Conservation (phyloP, 2,888 invertebrate species). For the Doris montereyensis region DNA sequence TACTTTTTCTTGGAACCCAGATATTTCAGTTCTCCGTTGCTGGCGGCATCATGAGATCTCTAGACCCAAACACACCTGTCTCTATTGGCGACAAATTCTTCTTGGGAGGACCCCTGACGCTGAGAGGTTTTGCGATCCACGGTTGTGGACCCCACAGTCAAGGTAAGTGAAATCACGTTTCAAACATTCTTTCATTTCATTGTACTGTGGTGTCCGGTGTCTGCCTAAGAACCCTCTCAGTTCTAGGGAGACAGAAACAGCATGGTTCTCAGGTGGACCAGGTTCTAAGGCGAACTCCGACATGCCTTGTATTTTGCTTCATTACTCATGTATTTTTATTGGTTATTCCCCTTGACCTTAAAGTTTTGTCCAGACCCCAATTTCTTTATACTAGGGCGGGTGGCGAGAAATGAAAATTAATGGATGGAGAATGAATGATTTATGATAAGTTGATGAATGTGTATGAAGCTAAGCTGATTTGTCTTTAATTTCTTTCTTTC, state of each 20-base stretch:
- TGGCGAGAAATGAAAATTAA: too few relatives aligned
- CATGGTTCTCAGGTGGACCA: neutral
- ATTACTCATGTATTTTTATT: too few relatives aligned
- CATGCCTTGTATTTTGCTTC: too few relatives aligned
- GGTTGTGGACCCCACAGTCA: conserved; percentile 91
- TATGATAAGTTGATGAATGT: too few relatives aligned
- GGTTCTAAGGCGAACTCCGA: too few relatives aligned
- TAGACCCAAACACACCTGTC: conserved; percentile 73
- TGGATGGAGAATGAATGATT: too few relatives aligned
- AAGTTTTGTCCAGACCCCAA: neutral
- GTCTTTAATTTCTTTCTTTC: too few relatives aligned
- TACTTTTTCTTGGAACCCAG: too few relatives aligned
- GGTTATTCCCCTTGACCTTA: too few relatives aligned
- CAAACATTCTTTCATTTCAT: neutral
- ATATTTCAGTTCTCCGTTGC: conserved; percentile 82
- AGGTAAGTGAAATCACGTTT: conserved; percentile 73
- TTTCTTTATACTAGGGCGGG: neutral
- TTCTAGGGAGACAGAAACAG: neutral
- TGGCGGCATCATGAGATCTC: conserved; percentile 78
- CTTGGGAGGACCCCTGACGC: conserved; percentile 89
- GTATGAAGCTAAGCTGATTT: too few relatives aligned
- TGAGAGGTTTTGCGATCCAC: conserved; percentile 89
- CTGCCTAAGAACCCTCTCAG: neutral
- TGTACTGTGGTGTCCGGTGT: too few relatives aligned
- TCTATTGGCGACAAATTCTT: conserved; percentile 81